Conservation (phyloP, 2,888 invertebrate species). For the Villa cingulata region DNA sequence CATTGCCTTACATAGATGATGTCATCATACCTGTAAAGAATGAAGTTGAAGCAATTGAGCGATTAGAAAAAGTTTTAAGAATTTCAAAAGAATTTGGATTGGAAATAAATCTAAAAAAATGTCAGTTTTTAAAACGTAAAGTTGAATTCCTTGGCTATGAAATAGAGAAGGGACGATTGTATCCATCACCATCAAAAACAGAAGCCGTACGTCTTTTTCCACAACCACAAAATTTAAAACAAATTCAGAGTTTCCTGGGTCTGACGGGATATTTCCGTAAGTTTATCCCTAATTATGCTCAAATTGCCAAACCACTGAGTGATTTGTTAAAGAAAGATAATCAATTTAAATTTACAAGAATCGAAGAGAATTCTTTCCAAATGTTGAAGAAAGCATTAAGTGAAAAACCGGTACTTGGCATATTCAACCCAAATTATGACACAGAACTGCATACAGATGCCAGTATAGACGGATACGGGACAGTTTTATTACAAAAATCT, state of each 20-base stretch:
- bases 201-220: slow-evolving; percentile 4
- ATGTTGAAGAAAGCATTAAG: too few species aligned
- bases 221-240: background rate
- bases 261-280: slow-evolving; percentile 5
- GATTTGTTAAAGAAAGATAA: background rate
- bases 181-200: slow-evolving; percentile 5
- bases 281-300: background rate
- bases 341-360: slow-evolving; percentile 12
- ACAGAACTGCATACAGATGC: too few species aligned
- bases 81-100: slow-evolving; percentile 8
- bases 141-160: slow-evolving; percentile 9
- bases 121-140: slow-evolving; percentile 13
- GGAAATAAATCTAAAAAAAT: slow-evolving; percentile 15
- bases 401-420: too few species aligned
- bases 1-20: slow-evolving; percentile 18
- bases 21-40: slow-evolving; percentile 12
- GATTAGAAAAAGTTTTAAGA: slow-evolving; percentile 4
- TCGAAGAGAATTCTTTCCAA: slow-evolving; percentile 22
- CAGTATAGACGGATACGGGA: too few species aligned
- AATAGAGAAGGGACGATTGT: background rate
- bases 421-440: too few species aligned
- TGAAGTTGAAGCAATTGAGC: slow-evolving; percentile 3
- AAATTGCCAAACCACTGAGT: slow-evolving; percentile 5
- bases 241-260: slow-evolving; percentile 13
- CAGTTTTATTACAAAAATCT: too few species aligned